Evolutionary conservation across 2,797 vertebrate genomes (phyloP), one percentile per base, ranked within the genome.

Genomic region (Cheracebus regulus): DNA sequence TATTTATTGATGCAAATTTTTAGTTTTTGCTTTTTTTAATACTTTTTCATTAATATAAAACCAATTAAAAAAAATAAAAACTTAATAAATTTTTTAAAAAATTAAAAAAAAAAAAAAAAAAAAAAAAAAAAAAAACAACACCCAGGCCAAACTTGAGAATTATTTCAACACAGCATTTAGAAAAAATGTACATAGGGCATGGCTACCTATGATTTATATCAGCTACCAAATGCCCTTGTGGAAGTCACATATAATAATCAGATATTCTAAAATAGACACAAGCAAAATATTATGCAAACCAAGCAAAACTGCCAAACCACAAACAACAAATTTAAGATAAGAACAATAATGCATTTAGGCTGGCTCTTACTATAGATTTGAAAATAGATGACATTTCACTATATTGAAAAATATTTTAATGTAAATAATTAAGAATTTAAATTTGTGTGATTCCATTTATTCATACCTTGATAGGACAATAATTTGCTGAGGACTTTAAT

Each of bases 381-480:
- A 41, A 95, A 72, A 89, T 2, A 67, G 41, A 12, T 79, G 20
- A 26, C 6, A 30, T 64, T 94, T 88, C 10, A n/a, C 33, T 7
- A 80, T 24, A 36, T 57, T 67, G 57, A 93, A 17, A 88, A 44
- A 78, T 57, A 7, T 72, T 72, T 87, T 46, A 72, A 75, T 84
- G 19, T 30, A n/a, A 89, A 57, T 92, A 87, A 52, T 13, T 64
- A 50, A 82, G 8, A 81, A 61, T 84, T 88, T 14, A 79, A 70
- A 50, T 57, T 46, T 80, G 4, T 58, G 10, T 83, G 58, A 72
- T 14, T 52, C 7, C 12, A n/a, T 48, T 76, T 50, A 67, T 30
- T 82, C 33, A 36, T 36, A 24, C 48, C 14, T 39, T 0, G 57
- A 73, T n/a, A 73, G 52, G 88, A 80, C 2, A 82, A 39, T 15